phyloP scores from a whole-genome alignment of 2,113 vertebrate genomes.

The Elachura formosa region DNA sequence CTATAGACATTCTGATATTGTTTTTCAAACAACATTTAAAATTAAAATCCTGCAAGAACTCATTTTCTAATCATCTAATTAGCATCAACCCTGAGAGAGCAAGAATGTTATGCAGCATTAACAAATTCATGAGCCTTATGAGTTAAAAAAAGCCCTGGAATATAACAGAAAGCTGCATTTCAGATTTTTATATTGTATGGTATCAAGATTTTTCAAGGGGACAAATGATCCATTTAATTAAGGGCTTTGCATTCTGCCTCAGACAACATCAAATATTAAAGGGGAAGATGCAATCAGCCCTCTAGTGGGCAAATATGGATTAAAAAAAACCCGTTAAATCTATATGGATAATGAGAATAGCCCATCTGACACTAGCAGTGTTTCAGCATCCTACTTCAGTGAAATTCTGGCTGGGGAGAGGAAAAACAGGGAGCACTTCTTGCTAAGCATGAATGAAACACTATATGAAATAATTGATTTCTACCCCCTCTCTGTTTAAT shows the following conservation, averaged over 20 bases:
- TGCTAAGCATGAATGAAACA: background rate
- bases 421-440: background rate
- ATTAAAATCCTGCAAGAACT: background rate
- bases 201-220: conserved; percentile 20
- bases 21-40: conserved; percentile 2
- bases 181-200: background rate
- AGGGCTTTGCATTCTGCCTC: background rate
- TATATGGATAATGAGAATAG: background rate
- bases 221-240: conserved; percentile 49
- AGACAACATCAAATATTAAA: conserved; percentile 50
- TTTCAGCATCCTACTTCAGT: background rate
- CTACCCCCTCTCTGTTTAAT: background rate
- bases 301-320: conserved; percentile 47
- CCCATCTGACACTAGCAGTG: background rate
- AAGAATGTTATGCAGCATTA: conserved; percentile 5
- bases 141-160: background rate
- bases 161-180: conserved; percentile 10
- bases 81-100: background rate
- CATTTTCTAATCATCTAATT: conserved; percentile 4
- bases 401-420: background rate
- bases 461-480: background rate
- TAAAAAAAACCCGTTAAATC: background rate
- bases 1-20: background rate
- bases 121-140: conserved; percentile 4
- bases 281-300: conserved; percentile 17